A percentile compares a stretch with the other conserved stretches of the same genome.
Conservation (phyloP, 2,888 invertebrate genomes). For the Chrysina gloriosa region DNA sequence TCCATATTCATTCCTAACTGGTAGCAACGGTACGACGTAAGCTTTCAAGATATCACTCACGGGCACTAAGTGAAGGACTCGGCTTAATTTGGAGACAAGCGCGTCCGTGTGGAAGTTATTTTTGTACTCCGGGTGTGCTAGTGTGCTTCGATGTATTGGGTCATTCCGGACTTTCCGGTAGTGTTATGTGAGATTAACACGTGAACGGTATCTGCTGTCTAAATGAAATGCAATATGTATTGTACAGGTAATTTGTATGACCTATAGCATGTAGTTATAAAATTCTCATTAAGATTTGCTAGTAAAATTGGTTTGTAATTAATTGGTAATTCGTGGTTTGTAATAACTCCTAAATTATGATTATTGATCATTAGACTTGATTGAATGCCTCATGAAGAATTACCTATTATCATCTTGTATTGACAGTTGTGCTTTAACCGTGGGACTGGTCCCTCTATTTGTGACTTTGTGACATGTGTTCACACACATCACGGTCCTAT, state of each 20-base stretch:
- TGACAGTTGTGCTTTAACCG: constrained; percentile 5
- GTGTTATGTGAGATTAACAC: not conserved
- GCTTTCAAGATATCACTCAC: constrained; percentile 11
- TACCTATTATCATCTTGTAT: not conserved
- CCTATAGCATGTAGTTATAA: too few relatives aligned
- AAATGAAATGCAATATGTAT: constrained; percentile 6
- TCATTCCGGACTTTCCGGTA: constrained; percentile 1
- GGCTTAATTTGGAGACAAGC: constrained; percentile 2
- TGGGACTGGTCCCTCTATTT: constrained; percentile 34
- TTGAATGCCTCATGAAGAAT: constrained; percentile 20
- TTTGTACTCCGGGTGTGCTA: not conserved
- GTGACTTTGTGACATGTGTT: constrained; percentile 33
- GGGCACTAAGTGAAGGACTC: not conserved
- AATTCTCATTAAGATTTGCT: too few relatives aligned
- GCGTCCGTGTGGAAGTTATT: not conserved
- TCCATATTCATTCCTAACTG: not conserved
- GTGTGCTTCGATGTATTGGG: not conserved
- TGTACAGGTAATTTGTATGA: constrained; percentile 17
- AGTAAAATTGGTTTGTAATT: not conserved
- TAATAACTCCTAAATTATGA: not conserved
- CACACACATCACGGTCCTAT: constrained; percentile 24
- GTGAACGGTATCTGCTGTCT: constrained; percentile 10
- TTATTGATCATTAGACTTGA: not conserved
- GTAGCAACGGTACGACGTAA: not conserved
- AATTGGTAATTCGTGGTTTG: not conserved